These are phyloP conservation scores for Riparia riparia DNA, from an alignment of 2,113 vertebrate species.

Conservation along the genomic window DNA sequence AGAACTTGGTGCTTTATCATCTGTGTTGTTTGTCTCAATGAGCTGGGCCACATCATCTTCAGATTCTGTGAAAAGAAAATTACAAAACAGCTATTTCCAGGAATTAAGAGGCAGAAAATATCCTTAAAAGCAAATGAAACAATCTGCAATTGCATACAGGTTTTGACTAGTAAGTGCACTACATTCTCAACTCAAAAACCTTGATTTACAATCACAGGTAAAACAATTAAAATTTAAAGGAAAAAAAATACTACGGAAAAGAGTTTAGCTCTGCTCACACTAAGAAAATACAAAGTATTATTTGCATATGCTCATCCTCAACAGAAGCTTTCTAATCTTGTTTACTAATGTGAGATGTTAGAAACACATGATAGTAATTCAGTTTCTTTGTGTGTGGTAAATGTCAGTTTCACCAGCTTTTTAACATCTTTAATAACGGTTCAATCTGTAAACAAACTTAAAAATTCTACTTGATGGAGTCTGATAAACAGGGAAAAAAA, in stretches of 20 bases:
- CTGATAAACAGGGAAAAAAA: neutral
- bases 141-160: neutral
- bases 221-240: neutral
- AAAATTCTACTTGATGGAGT: neutral
- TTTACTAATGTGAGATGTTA: neutral
- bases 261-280: neutral
- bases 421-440: neutral
- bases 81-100: neutral
- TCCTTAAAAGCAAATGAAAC: neutral
- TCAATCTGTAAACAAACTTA: neutral
- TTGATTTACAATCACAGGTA: neutral
- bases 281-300: neutral
- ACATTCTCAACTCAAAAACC: neutral
- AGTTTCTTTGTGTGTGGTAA: neutral
- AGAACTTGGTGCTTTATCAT: slow-evolving; percentile 34
- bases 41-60: slow-evolving; percentile 47
- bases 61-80: slow-evolving; percentile 65
- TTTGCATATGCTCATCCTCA: neutral
- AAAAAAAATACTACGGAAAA: neutral
- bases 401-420: neutral
- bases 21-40: slow-evolving; percentile 33
- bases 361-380: neutral
- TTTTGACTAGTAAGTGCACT: neutral
- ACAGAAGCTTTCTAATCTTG: neutral
- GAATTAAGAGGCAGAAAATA: neutral